Evolutionary conservation across 2,888 invertebrate species (phyloP), one percentile per base, ranked within the genome.

Genomic region (Oeneis ivallda): DNA sequence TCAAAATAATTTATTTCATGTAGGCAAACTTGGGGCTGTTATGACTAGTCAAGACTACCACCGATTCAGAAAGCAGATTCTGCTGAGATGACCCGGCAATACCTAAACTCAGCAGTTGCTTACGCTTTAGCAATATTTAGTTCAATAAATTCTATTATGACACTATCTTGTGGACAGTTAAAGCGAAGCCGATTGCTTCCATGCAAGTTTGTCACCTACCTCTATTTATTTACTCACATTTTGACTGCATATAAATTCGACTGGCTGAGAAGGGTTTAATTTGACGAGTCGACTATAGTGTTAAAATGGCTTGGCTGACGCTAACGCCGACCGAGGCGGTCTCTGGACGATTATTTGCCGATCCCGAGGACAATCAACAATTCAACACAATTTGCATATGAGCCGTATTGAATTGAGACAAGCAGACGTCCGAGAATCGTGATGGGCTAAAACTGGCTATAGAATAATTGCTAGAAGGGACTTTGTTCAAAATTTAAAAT

Each of bases 371-470:
- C 86, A 83, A 87, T 87, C 86, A 85, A 84, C 83, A 84, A 82
- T 87, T 86, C 86, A 85, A 84, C 82, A 83, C 77, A 79, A 88
- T 88, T 89, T 88, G 86, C 87, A 88, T 88, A 83, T 78, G 83
- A 86, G 83, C 82, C 77, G 82, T 82, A 85, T 86, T 85, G 85
- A 85, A 86, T 87, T 81, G 86, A 86, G 84, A 82, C 81, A 76
- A 77, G 76, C 80, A 79, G 78, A 75, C 79, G 80, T 81, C 81
- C 77, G 75, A 76, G 76, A 76, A 72, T 77, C 75, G 76, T 82
- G 77, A 80, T 77, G 78, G 76, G 73, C 70, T 70, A 73, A 70
- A 72, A 68, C 74, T 64, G 69, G 64, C 41, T 71, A 62, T 64
- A 65, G 34, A 71, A 64, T 61, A n/a, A 34, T 11, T 53, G 56